Evolutionary conservation across 2,797 vertebrate species (phyloP).

Genomic region (Channallabes apus): DNA sequence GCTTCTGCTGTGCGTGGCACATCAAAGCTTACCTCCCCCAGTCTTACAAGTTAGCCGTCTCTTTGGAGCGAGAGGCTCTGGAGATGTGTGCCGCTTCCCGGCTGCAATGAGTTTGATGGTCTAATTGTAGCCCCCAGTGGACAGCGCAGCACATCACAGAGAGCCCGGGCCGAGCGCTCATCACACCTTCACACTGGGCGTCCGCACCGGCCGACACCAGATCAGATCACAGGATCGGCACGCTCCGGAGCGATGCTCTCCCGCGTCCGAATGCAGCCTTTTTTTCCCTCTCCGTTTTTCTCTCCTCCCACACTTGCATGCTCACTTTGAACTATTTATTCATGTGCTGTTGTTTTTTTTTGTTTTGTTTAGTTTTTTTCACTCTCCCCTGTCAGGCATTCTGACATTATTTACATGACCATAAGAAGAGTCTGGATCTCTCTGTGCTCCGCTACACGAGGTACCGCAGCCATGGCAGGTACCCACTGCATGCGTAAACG

Average conservation of each 20-base stretch:
- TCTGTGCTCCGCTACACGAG: neutral
- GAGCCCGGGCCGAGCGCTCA: slow-evolving; percentile 58
- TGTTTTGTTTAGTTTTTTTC: neutral
- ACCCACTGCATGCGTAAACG: slow-evolving; percentile 31
- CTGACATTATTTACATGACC: slow-evolving; percentile 33
- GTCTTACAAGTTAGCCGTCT: slow-evolving; percentile 79
- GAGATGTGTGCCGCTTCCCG: slow-evolving; percentile 66
- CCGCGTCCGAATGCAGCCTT: neutral
- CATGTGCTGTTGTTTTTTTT: neutral
- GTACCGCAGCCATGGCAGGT: neutral
- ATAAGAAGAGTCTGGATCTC: slow-evolving; percentile 44
- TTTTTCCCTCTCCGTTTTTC: neutral
- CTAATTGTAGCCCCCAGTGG: slow-evolving; percentile 84
- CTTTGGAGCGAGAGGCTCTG: slow-evolving; percentile 70
- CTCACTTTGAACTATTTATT: slow-evolving; percentile 28
- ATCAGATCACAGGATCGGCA: slow-evolving; percentile 20
- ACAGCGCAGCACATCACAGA: slow-evolving; percentile 75
- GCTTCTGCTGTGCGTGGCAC: slow-evolving; percentile 69
- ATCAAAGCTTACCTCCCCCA: slow-evolving; percentile 77
- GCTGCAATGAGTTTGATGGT: slow-evolving; percentile 79
- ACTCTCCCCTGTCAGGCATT: slow-evolving; percentile 28
- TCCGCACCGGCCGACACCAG: neutral
- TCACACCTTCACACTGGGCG: slow-evolving; percentile 27
- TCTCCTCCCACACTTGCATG: slow-evolving; percentile 8
- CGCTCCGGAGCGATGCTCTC: slow-evolving; percentile 22